Base-by-base conservation (phyloP, 2,888 invertebrate genomes). In the Acholoe squamosa region DNA sequence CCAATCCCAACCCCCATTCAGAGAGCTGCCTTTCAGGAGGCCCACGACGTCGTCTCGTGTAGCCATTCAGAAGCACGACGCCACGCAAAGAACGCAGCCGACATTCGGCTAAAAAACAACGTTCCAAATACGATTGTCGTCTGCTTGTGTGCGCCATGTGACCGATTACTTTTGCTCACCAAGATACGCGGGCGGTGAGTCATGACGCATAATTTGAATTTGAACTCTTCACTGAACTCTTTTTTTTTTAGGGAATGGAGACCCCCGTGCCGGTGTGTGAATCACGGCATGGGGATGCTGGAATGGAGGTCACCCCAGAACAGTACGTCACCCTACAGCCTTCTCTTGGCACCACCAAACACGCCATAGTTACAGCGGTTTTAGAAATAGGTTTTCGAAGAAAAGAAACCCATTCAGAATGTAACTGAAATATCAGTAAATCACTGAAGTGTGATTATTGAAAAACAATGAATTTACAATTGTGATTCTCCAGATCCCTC, bases 151-250 rank as follows among this genome's bases (percentile, higher is more conserved):
- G 61, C 61, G 31, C 16, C 33, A 80, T n/a, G 80, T 80, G 34
- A 43, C 34, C 80, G 34, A 80, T 80, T 80, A 43, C 80, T 14
- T 33, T 80, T 80, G 80, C 80, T 34, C 80, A 43, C 80, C 80
- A 80, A 80, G 80, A 80, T 80, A 80, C 80, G 51, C 43, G 43
- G 31, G 52, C 56, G 86, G 54, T 86, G 86, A 86, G 86, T 86
- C 86, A 86, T 54, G 86, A 19, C 56, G 80, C 86, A 28, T 86
- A 86, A 86, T 86, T 86, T 86, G 86, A 86, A 86, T 86, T 86
- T 86, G 86, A 86, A 86, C 86, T 86, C 86, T 28, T 25, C 56
- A 31, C 25, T 86, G 86, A 86, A 86, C 86, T 86, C 54, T 86
- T 86, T 86, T 84, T 84, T 84, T 86, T 54, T 54, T 19, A 54